Conservation (phyloP, 2,113 vertebrate genomes). For the Gadus macrocephalus region DNA sequence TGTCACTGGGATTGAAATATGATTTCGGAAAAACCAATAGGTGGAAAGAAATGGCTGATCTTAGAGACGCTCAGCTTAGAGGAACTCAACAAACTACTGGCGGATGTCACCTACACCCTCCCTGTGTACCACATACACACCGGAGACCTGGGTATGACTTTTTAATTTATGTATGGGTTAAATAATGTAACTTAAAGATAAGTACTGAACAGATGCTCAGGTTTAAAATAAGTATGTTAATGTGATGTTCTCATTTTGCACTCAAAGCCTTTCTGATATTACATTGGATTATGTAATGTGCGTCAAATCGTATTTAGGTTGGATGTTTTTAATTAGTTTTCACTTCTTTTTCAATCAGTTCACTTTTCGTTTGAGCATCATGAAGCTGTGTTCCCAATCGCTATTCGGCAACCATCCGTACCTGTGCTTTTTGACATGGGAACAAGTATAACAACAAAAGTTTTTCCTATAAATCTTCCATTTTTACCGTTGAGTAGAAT, state of each 20-base stretch:
- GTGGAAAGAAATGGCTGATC: conserved; percentile 47
- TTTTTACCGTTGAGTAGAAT: no score
- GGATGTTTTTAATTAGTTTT: no score
- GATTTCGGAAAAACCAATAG: conserved; percentile 29
- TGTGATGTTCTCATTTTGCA: no score
- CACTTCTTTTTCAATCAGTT: conserved; percentile 45
- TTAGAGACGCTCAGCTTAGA: conserved; percentile 43
- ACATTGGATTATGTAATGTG: no score
- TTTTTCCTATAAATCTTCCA: no score
- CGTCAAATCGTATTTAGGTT: no score
- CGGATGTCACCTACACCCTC: conserved; percentile 65
- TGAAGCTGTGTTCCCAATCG: conserved; percentile 62
- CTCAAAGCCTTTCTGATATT: no score
- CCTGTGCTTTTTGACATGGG: conserved; percentile 69
- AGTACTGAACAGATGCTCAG: no score
- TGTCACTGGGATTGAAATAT: no score
- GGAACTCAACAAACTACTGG: conserved; percentile 59
- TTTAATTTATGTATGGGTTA: no score
- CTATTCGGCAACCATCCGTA: conserved; percentile 48
- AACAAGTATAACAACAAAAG: conserved; percentile 26
- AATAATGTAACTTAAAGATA: no score
- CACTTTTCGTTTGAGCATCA: conserved; percentile 46
- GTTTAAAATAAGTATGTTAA: no score
- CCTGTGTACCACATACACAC: conserved; percentile 51
- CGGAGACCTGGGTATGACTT: conserved; percentile 51